Base-by-base conservation (phyloP, 2,797 vertebrate genomes). In the Chrosomus eos region DNA sequence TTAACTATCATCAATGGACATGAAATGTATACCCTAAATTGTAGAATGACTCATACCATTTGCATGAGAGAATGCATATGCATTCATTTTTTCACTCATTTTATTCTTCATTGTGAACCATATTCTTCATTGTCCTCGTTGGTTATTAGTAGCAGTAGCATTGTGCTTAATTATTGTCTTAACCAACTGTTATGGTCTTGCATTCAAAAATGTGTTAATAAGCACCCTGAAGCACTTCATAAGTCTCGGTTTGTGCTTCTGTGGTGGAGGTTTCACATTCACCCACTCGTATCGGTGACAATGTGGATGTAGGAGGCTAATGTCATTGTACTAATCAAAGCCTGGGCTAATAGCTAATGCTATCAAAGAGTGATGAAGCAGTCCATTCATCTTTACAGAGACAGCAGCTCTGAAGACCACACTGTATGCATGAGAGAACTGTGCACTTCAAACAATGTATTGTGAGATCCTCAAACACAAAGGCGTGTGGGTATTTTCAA, bases 321-420 rank as follows among this genome's bases (percentile, higher is more conserved):
- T 78, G 64, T 60, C 66, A 78, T 84, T 71, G 73, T 84, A 23
- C 74, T 70, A 84, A 84, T 71, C 82, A 84, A 78, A 84, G 82
- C 51, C 82, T 60, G 71, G 60, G 72, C 82, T 81, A 80, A 84
- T 76, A 60, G 78, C 78, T 83, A 77, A 81, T 77, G 71, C 79
- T 85, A 82, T 85, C 73, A 85, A 82, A 87, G 64, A 60, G 72
- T 40, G 72, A 87, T 84, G 72, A 87, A 85, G 58, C 82, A 73
- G 72, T 28, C 48, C 83, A 82, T 77, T 87, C 78, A 85, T 87
- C 86, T 81, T 77, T 26, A 28, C 71, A 55, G 73, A 64, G 73
- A 84, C 62, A 60, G 68, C 55, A 43, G 79, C 79, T 78, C 64
- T 70, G 66, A 74, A 70, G 74, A 84, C 74, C 51, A 70, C 60